Conservation (phyloP, 2,888 invertebrate species). For the Eupithecia subumbrata region DNA sequence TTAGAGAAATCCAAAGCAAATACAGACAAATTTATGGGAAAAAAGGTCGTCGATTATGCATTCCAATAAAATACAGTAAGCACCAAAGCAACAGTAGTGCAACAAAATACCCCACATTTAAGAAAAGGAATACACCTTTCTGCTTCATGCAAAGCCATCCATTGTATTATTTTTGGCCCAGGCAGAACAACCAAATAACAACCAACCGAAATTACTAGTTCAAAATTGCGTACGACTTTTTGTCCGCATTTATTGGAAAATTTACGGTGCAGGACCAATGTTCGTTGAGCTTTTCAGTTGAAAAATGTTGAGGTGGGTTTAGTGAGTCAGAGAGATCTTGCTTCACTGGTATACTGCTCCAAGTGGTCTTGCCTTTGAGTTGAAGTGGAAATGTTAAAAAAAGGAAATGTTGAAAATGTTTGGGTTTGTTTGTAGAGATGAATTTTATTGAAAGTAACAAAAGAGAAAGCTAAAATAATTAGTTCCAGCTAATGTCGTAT, state of each 20-base stretch:
- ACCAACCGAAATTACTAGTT: constrained; percentile 3
- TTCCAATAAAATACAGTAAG: neutral
- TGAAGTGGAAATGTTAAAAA: neutral
- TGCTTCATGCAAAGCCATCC: no score
- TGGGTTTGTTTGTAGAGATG: neutral
- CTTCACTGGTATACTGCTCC: neutral
- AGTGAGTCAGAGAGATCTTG: neutral
- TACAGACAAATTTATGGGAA: neutral
- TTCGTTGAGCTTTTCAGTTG: neutral
- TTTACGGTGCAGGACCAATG: no score
- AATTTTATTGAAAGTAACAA: no score
- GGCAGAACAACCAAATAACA: neutral
- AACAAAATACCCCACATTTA: neutral
- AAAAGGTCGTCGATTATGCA: neutral
- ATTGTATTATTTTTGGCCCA: neutral
- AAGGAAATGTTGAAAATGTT: neutral
- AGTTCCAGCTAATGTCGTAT: no score
- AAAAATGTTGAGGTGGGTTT: neutral
- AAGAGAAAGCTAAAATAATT: no score
- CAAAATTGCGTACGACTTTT: constrained; percentile 3
- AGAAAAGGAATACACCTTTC: neutral
- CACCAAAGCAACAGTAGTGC: neutral
- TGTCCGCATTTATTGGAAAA: neutral
- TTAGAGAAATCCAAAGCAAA: neutral
- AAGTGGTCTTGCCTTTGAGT: neutral